Percentiles rank a stretch among this genome's conserved stretches.
Conservation (phyloP, 1,140 invertebrate species). For the Heliconius hermathena region DNA sequence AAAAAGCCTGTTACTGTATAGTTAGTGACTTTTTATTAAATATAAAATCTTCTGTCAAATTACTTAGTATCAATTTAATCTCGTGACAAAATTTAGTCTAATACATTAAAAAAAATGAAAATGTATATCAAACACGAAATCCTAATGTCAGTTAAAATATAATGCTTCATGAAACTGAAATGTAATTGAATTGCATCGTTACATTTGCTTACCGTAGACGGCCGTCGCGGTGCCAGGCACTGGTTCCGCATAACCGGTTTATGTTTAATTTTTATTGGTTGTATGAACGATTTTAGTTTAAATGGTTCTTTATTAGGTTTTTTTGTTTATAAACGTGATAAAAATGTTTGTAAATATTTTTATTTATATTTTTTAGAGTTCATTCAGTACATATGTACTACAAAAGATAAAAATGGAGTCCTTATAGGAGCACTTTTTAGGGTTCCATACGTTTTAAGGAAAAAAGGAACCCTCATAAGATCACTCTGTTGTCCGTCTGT, state of each 20-base stretch:
- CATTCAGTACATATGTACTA: too few species aligned
- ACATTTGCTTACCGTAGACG: background rate
- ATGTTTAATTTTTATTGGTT: background rate
- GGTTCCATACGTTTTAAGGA: too few species aligned
- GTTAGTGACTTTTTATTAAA: too few species aligned
- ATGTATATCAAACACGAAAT: background rate
- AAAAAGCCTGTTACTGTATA: too few species aligned
- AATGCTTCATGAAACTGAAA: background rate
- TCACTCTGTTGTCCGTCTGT: too few species aligned
- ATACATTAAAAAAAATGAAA: too few species aligned
- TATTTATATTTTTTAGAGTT: background rate
- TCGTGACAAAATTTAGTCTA: too few species aligned
- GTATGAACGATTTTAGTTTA: background rate
- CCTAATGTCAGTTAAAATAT: background rate
- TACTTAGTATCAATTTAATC: too few species aligned
- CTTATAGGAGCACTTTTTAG: too few species aligned
- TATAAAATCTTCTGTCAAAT: too few species aligned
- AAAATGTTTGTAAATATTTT: background rate
- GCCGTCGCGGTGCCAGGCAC: slow-evolving; percentile 1
- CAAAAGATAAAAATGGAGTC: too few species aligned
- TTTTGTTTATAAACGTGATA: background rate
- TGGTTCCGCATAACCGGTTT: background rate
- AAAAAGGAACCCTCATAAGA: too few species aligned
- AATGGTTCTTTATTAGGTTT: background rate
- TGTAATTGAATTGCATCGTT: slow-evolving; percentile 14